phyloP scores from a whole-genome alignment of 2,113 vertebrate genomes.

The Centropus bengalensis region DNA sequence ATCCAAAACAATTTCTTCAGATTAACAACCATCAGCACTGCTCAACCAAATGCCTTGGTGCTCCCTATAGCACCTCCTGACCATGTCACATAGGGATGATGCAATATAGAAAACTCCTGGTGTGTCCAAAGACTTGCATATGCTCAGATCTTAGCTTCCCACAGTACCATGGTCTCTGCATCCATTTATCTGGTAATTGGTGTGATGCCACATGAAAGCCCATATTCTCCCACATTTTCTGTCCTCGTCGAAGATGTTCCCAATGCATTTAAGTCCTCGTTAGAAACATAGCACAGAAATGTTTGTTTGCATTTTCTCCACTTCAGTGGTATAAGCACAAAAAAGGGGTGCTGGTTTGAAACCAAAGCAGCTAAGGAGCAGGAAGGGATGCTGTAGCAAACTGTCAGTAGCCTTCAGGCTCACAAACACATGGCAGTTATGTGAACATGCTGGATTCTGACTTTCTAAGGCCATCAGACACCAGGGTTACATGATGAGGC shows the following conservation, averaged over 20 bases:
- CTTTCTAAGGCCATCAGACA: neutral
- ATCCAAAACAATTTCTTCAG: neutral
- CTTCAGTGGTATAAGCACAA: neutral
- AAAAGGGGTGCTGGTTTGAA: neutral
- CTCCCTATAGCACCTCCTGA: neutral
- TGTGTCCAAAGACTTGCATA: neutral
- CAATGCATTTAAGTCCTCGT: neutral
- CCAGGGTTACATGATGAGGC: neutral
- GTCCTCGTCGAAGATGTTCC: conserved; percentile 19
- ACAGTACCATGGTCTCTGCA: conserved; percentile 28
- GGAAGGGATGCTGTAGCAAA: neutral
- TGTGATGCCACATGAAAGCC: conserved; percentile 29
- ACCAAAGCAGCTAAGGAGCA: neutral
- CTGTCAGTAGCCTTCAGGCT: neutral
- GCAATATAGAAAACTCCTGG: neutral
- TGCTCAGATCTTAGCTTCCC: conserved; percentile 5
- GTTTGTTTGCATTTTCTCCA: neutral
- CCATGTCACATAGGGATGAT: neutral
- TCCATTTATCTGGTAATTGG: conserved; percentile 36
- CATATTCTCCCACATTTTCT: conserved; percentile 17
- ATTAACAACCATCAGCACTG: neutral
- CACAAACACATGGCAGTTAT: neutral
- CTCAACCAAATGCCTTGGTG: neutral
- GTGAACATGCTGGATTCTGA: neutral
- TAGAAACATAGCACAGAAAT: neutral